Evolutionary conservation across 2,797 vertebrate species (phyloP).

Genomic region (Sebastes goodei): DNA sequence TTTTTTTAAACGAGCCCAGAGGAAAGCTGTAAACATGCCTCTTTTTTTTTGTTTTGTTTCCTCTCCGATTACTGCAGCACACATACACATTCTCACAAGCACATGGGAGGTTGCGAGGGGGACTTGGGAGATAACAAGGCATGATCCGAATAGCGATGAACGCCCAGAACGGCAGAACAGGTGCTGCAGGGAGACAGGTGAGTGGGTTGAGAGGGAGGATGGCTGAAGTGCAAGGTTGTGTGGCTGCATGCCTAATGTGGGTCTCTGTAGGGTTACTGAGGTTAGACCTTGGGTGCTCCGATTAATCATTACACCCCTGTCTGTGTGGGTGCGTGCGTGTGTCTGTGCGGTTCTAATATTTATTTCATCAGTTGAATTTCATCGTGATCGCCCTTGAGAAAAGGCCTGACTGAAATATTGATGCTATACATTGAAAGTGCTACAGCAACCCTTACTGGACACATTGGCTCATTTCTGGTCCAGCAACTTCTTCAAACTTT

Average conservation of each 20-base stretch:
- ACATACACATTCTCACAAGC: conserved; percentile 42
- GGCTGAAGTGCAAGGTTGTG: conserved; percentile 60
- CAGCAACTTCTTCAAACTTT: conserved; percentile 21
- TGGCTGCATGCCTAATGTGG: conserved; percentile 69
- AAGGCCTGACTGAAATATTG: conserved; percentile 43
- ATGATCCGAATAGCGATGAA: conserved; percentile 77
- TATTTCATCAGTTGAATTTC: conserved; percentile 44
- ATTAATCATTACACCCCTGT: conserved; percentile 71
- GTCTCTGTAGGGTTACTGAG: conserved; percentile 47
- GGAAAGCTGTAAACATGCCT: conserved; percentile 77
- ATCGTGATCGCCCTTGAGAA: conserved; percentile 48
- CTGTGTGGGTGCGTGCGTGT: conserved; percentile 7
- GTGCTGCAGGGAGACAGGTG: conserved; percentile 72
- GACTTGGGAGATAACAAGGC: conserved; percentile 48
- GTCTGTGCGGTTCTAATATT: conserved; percentile 30
- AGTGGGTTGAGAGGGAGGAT: conserved; percentile 50
- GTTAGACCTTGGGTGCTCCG: conserved; percentile 55
- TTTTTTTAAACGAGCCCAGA: conserved; percentile 71
- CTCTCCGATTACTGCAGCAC: conserved; percentile 6
- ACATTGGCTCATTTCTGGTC: conserved; percentile 4
- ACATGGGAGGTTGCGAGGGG: conserved; percentile 47
- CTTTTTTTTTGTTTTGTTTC: neutral
- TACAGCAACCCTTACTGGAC: conserved; percentile 2
- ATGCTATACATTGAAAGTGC: conserved; percentile 27
- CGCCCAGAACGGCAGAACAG: conserved; percentile 56